These are phyloP conservation scores for Tachycineta bicolor DNA, from an alignment of 2,113 vertebrate species.

Conservation along the genomic window DNA sequence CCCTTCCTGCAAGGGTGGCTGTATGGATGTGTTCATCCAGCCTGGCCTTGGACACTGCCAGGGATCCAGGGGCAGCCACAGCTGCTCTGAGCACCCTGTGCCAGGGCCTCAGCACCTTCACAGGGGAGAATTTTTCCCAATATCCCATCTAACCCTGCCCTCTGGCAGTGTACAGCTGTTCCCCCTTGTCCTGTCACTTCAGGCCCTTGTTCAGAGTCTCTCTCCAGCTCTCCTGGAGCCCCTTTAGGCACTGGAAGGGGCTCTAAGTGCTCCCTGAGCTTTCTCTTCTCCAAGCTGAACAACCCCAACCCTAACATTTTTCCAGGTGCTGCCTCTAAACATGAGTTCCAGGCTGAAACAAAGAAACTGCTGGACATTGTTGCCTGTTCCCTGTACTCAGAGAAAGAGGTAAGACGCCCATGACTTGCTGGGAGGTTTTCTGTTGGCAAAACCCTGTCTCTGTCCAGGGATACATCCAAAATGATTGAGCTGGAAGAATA, in stretches of 20 bases:
- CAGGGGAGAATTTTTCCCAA: background rate
- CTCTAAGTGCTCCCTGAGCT: background rate
- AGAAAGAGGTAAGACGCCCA: slow-evolving; percentile 87
- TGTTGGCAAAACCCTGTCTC: background rate
- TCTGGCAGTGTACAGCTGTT: background rate
- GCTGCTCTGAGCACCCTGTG: background rate
- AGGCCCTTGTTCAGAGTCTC: background rate
- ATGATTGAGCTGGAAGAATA: background rate
- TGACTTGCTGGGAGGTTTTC: background rate
- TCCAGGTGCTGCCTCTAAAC: slow-evolving; percentile 85
- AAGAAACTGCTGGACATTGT: slow-evolving; percentile 97
- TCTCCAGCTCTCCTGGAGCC: background rate
- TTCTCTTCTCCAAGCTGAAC: background rate
- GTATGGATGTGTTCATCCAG: fast-evolving
- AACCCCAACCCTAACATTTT: background rate
- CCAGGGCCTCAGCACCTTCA: background rate
- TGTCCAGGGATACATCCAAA: background rate
- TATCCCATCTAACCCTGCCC: background rate
- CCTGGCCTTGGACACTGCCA: background rate
- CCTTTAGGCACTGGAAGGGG: background rate
- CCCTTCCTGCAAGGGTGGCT: background rate
- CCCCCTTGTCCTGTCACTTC: background rate
- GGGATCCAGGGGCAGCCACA: background rate
- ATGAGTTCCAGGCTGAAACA: slow-evolving; percentile 97
- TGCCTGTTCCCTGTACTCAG: slow-evolving; percentile 93